phyloP scores from a whole-genome alignment of 2,113 vertebrate species.

The Jacana jacana region DNA sequence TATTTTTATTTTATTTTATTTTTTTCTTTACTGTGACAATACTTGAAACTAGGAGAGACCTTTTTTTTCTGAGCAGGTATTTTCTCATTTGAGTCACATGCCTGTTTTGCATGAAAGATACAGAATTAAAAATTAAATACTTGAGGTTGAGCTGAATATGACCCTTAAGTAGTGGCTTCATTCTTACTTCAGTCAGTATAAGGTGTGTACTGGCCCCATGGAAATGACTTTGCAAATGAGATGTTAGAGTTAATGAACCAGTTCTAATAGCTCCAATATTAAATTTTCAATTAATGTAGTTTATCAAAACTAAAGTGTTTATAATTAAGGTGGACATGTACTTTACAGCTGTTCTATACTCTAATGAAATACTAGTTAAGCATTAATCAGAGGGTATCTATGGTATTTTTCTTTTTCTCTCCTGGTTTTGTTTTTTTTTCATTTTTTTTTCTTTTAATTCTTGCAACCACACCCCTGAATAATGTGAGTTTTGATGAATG shows the following conservation, averaged over 20 bases:
- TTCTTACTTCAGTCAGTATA: not conserved
- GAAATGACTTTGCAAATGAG: conserved; percentile 15
- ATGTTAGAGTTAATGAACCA: conserved; percentile 46
- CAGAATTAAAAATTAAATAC: not conserved
- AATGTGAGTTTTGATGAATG: not conserved
- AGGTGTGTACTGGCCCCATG: not conserved
- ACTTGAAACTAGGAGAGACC: not conserved
- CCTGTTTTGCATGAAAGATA: not conserved
- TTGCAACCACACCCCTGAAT: not conserved
- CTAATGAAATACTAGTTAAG: not conserved
- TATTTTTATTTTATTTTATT: not conserved
- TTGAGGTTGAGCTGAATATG: not conserved
- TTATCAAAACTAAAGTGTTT: conserved; percentile 39
- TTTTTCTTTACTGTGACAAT: not conserved
- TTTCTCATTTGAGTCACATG: not conserved
- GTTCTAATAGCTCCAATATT: conserved; percentile 22
- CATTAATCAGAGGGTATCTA: not conserved
- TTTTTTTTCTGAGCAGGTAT: not conserved
- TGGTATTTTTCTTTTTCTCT: not conserved
- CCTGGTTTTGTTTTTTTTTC: not conserved
- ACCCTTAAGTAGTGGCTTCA: not conserved
- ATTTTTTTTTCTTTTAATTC: not conserved
- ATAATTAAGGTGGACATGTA: conserved; percentile 39
- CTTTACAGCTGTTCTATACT: not conserved
- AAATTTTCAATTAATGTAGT: conserved; percentile 34